Evolutionary conservation across 2,113 vertebrate genomes (phyloP).

Genomic region (Tachuris rubrigastra): DNA sequence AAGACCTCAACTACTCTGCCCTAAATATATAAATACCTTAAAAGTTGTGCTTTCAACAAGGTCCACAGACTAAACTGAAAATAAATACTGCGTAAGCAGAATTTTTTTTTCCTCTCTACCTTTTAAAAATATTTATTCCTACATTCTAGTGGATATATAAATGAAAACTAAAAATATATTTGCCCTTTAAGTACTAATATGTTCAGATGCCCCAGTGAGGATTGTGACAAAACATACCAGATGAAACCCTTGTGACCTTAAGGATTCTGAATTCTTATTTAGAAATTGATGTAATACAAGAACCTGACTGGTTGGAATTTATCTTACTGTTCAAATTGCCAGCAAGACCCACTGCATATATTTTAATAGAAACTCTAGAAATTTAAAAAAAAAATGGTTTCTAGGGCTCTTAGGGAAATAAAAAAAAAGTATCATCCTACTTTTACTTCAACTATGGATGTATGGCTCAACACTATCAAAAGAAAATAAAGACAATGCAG

Average conservation of each 20-base stretch:
- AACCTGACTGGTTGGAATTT: neutral
- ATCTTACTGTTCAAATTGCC: neutral
- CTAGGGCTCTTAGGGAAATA: neutral
- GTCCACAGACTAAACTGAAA: neutral
- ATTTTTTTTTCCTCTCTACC: neutral
- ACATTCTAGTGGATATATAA: neutral
- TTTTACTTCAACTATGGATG: neutral
- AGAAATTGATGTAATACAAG: neutral
- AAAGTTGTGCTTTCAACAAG: neutral
- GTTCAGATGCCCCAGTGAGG: neutral
- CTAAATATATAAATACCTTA: neutral
- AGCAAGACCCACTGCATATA: neutral
- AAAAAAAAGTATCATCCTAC: neutral
- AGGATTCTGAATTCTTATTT: neutral
- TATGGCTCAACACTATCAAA: neutral
- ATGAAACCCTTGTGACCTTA: neutral
- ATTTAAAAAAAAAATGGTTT: neutral
- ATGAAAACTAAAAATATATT: neutral
- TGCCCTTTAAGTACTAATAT: neutral
- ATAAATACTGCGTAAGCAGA: neutral
- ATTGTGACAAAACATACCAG: neutral
- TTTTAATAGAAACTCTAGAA: neutral
- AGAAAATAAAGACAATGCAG: neutral
- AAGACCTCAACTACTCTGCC: neutral
- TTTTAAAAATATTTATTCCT: neutral